phyloP scores from a whole-genome alignment of 1,140 invertebrate genomes.

The Formica exsecta region DNA sequence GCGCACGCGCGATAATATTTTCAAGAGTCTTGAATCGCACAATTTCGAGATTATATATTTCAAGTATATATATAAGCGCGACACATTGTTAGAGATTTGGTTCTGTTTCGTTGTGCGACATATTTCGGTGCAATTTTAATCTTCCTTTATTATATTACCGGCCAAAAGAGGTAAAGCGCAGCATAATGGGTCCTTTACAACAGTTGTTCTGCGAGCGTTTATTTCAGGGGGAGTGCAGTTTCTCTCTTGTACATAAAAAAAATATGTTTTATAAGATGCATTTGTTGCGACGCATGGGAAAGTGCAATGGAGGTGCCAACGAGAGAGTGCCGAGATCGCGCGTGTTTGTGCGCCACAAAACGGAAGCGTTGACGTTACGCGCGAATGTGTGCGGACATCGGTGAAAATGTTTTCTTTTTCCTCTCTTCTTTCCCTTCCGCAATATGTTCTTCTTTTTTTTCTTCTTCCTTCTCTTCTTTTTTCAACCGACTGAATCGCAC shows the following conservation, averaged over 20 bases:
- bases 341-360: slow-evolving; percentile 11
- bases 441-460: slow-evolving; percentile 23
- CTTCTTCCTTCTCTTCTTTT: slow-evolving; percentile 23
- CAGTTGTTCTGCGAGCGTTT: slow-evolving; percentile 74
- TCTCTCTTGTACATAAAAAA: slow-evolving; percentile 83
- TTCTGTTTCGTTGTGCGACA: slow-evolving; percentile 20
- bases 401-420: slow-evolving; percentile 26
- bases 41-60: slow-evolving; percentile 4
- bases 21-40: slow-evolving; percentile 17
- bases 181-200: slow-evolving; percentile 59
- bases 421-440: slow-evolving; percentile 19
- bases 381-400: slow-evolving; percentile 29
- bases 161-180: slow-evolving; percentile 61
- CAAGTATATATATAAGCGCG: slow-evolving; percentile 6
- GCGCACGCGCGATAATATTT: neutral
- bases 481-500: slow-evolving; percentile 61
- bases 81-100: neutral
- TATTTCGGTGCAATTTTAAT: slow-evolving; percentile 75
- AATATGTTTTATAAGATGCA: slow-evolving; percentile 84
- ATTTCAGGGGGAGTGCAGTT: slow-evolving; percentile 75
- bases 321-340: slow-evolving; percentile 5
- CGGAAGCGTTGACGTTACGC: slow-evolving; percentile 25
- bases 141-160: slow-evolving; percentile 50
- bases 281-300: slow-evolving; percentile 86
- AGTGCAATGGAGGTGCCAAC: slow-evolving; percentile 84